Percentiles rank a stretch among this genome's conserved stretches.
These are phyloP conservation scores for Pteromalus puparum DNA, from an alignment of 1,140 invertebrate genomes.

Conservation along the genomic window DNA sequence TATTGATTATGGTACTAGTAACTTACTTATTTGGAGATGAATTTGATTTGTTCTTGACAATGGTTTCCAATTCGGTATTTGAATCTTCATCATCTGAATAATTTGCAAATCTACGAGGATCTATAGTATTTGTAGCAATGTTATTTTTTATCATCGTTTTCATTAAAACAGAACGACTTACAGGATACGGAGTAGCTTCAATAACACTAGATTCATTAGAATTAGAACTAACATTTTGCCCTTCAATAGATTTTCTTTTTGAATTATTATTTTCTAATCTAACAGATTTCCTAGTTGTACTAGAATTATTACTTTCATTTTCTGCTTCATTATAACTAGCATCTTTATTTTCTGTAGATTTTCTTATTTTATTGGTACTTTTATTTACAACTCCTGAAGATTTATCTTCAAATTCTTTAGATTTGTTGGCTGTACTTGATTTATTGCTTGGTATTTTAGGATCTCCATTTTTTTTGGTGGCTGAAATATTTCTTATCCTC, in stretches of 20 bases:
- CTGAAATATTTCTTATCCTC: slow-evolving; percentile 50
- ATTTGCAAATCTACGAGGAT: slow-evolving; percentile 32
- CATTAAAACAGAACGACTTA: slow-evolving; percentile 52
- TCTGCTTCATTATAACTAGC: background rate
- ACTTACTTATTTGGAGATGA: slow-evolving; percentile 36
- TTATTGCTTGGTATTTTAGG: background rate
- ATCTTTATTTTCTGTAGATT: background rate
- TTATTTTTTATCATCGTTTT: slow-evolving; percentile 53
- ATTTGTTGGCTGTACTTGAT: background rate
- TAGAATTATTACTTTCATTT: background rate
- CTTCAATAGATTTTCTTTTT: slow-evolving; percentile 14
- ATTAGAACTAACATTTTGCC: slow-evolving; percentile 15
- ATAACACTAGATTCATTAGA: slow-evolving; percentile 48
- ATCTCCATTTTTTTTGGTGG: slow-evolving; percentile 15
- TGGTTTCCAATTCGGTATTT: slow-evolving; percentile 8
- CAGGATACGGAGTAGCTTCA: slow-evolving; percentile 55
- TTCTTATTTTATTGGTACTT: background rate
- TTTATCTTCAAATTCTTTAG: background rate
- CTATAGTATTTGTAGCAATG: slow-evolving; percentile 43
- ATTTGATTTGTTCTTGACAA: slow-evolving; percentile 26
- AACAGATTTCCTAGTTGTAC: background rate
- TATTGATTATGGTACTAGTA: slow-evolving; percentile 19
- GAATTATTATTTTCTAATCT: background rate
- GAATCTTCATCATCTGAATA: slow-evolving; percentile 38
- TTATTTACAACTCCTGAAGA: background rate